Conservation (phyloP, 1,140 invertebrate species). For the Heterodera schachtii region DNA sequence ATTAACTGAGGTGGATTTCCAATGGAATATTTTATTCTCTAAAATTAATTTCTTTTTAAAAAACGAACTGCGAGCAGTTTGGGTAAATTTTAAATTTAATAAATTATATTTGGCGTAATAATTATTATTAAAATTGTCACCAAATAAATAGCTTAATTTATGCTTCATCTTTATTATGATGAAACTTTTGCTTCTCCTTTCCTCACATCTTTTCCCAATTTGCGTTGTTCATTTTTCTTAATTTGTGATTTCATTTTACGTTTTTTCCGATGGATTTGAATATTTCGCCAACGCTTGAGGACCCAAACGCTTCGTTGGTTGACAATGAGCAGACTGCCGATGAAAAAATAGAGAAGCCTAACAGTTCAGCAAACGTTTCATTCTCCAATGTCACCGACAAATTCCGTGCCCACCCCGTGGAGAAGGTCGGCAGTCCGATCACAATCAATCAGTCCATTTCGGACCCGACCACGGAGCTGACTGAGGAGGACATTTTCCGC, state of each 20-base stretch:
- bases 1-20: too few relatives aligned
- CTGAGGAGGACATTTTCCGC: conserved; percentile 59
- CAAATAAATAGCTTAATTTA: too few relatives aligned
- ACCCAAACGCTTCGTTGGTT: background rate
- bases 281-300: background rate
- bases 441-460: conserved; percentile 34
- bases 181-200: too few relatives aligned
- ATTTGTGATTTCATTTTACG: background rate
- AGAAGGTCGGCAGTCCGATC: conserved; percentile 15
- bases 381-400: background rate
- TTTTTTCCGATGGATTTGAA: conserved; percentile 5
- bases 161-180: too few relatives aligned
- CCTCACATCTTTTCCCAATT: too few relatives aligned
- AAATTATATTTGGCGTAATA: too few relatives aligned
- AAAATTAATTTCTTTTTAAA: too few relatives aligned
- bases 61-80: too few relatives aligned
- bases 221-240: too few relatives aligned
- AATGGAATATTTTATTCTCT: too few relatives aligned
- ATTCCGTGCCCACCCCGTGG: background rate
- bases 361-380: background rate
- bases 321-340: background rate
- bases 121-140: too few relatives aligned
- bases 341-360: background rate
- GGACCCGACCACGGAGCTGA: conserved; percentile 47
- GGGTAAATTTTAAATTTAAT: too few relatives aligned